phyloP scores from a whole-genome alignment of 1,140 invertebrate genomes.

The Listronotus bonariensis region DNA sequence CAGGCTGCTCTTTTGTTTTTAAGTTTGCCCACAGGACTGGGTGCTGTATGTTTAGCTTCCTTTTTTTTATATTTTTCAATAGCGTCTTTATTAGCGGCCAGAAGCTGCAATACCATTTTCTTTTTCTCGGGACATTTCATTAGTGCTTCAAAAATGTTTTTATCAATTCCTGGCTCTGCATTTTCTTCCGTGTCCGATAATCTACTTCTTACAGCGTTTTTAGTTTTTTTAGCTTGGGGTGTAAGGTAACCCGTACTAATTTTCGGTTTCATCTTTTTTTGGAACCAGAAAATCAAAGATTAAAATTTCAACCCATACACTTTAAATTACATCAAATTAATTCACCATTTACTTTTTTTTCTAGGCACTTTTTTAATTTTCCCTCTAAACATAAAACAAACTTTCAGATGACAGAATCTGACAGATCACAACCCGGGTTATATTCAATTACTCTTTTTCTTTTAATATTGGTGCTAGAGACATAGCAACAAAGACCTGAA shows the following conservation, averaged over 20 bases:
- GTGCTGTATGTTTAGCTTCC: neutral
- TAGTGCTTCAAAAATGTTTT: conserved; percentile 7
- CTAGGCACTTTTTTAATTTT: too few relatives aligned
- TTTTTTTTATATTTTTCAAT: conserved; percentile 15
- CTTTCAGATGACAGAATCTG: too few relatives aligned
- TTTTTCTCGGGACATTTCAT: conserved; percentile 21
- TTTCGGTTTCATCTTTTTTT: conserved; percentile 18
- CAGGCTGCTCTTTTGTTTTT: conserved; percentile 1
- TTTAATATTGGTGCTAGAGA: too few relatives aligned
- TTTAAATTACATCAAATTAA: too few relatives aligned
- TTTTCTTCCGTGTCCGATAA: conserved; percentile 4
- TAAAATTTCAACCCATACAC: too few relatives aligned
- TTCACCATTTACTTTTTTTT: too few relatives aligned
- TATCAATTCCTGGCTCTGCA: neutral
- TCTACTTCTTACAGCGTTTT: neutral
- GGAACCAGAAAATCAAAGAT: too few relatives aligned
- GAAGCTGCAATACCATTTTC: conserved; percentile 12
- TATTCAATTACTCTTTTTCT: too few relatives aligned
- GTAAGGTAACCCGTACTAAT: conserved; percentile 21
- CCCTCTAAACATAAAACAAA: too few relatives aligned
- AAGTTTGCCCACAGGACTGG: neutral
- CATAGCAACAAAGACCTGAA: too few relatives aligned
- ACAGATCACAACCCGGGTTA: too few relatives aligned
- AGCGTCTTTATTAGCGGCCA: conserved; percentile 15
- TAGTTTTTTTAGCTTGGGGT: conserved; percentile 13